phyloP scores from a whole-genome alignment of 92 coral and sea anemone genomes.

The Ricordea florida region DNA sequence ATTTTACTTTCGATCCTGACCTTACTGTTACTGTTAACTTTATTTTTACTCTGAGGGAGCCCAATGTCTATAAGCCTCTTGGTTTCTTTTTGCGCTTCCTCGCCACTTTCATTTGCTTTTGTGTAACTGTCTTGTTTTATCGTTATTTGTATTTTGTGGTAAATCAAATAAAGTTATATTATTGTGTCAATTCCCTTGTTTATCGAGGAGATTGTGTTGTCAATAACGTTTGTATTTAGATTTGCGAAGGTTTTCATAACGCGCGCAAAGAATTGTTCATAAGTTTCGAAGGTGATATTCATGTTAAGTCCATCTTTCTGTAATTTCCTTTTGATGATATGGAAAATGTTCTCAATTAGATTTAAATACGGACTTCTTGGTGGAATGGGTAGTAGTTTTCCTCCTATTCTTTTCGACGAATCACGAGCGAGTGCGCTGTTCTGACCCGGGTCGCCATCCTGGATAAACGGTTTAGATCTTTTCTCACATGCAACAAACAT shows the following conservation, averaged over 20 bases:
- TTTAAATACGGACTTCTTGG: no score
- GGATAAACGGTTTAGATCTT: not conserved
- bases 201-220: not conserved
- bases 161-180: not conserved
- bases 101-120: no score
- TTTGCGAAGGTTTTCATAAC: not conserved
- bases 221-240: not conserved
- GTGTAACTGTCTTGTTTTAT: no score
- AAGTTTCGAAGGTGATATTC: not conserved
- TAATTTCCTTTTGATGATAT: not conserved
- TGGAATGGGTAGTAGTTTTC: not conserved
- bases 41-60: no score
- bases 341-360: no score
- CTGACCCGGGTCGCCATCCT: constrained; percentile 30
- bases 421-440: not conserved
- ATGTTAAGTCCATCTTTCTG: not conserved
- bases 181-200: not conserved
- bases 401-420: not conserved
- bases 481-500: not conserved
- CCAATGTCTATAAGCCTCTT: no score
- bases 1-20: no score
- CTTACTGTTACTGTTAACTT: no score
- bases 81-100: no score
- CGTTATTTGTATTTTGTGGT: no score
- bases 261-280: not conserved